These are phyloP conservation scores for Apodemus agrarius DNA, from an alignment of 2,797 vertebrate genomes.

Conservation along the genomic window DNA sequence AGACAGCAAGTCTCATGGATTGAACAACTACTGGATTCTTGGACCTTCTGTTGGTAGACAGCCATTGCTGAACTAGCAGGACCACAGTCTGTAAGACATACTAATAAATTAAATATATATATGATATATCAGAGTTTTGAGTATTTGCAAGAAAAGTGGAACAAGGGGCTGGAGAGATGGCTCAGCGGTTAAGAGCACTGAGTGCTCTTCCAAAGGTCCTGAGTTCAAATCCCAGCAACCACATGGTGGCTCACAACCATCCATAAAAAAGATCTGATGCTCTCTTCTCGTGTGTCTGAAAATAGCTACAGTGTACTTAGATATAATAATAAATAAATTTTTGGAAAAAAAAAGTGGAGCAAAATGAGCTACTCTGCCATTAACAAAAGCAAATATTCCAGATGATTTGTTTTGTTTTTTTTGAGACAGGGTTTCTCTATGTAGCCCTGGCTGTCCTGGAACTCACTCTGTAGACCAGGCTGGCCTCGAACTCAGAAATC, in stretches of 20 bases:
- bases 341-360: not conserved
- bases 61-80: not conserved
- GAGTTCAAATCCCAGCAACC: too few species aligned
- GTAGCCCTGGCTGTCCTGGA: too few species aligned
- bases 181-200: too few species aligned
- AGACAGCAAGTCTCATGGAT: not conserved
- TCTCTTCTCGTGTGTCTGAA: too few species aligned
- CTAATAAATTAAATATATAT: not conserved
- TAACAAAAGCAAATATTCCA: not conserved
- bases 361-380: not conserved
- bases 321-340: too few species aligned
- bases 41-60: not conserved
- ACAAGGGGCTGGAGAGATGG: not conserved
- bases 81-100: not conserved
- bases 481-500: too few species aligned
- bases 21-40: not conserved
- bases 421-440: too few species aligned
- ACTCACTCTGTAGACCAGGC: too few species aligned
- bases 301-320: too few species aligned
- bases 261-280: too few species aligned
- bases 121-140: not conserved
- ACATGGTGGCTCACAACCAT: too few species aligned
- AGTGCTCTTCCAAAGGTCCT: too few species aligned
- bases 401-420: not conserved
- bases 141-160: not conserved